Conservation (phyloP, 2,113 vertebrate species). For the Istiophorus platypterus region DNA sequence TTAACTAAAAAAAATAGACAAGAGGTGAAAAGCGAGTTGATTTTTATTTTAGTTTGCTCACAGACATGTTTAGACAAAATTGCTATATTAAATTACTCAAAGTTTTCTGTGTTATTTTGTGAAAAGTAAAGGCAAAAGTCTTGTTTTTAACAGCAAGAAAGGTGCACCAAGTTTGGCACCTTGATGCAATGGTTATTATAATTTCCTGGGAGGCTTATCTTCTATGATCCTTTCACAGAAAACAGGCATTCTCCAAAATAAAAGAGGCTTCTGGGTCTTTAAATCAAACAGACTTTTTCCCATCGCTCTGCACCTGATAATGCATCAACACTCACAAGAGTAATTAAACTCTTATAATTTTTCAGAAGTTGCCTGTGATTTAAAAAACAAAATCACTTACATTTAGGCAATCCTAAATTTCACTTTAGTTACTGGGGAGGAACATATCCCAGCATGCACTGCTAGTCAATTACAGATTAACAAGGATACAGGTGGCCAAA, state of each 20-base stretch:
- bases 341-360: conserved; percentile 17
- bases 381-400: not conserved
- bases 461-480: conserved; percentile 1
- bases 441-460: conserved; percentile 29
- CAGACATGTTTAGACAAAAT: not conserved
- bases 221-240: conserved; percentile 11
- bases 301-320: conserved; percentile 20
- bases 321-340: conserved; percentile 5
- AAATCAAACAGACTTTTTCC: conserved; percentile 22
- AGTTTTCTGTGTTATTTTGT: not conserved
- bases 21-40: not conserved
- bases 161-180: not conserved
- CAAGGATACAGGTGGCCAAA: conserved; percentile 1
- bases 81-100: not conserved
- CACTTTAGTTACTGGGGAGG: not conserved
- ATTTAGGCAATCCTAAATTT: not conserved
- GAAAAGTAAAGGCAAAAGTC: not conserved
- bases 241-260: conserved; percentile 1
- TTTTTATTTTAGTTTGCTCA: conserved; percentile 4
- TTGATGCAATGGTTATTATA: conserved; percentile 10
- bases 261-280: conserved; percentile 19
- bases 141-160: conserved; percentile 15
- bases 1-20: not conserved
- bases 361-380: conserved; percentile 2
- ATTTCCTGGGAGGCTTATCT: conserved; percentile 1